Evolutionary conservation across 2,113 vertebrate species (phyloP).

Genomic region (Engraulis encrasicolus): DNA sequence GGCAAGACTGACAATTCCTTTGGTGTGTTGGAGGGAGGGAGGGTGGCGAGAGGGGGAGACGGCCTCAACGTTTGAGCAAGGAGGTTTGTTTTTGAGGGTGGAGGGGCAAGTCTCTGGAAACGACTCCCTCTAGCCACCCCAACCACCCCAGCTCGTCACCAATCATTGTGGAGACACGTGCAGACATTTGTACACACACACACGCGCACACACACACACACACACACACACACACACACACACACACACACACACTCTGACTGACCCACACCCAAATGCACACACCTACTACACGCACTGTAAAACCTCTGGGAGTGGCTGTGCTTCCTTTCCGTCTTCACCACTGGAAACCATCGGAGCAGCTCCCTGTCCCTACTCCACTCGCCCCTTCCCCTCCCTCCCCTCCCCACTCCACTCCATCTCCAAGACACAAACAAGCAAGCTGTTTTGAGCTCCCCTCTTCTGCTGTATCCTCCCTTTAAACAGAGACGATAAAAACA

Average conservation of each 20-base stretch:
- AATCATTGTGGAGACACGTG: conserved; percentile 52
- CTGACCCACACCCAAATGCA: conserved; percentile 50
- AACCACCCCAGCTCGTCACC: conserved; percentile 56
- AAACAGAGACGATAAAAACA: conserved; percentile 50
- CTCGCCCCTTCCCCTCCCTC: conserved; percentile 24
- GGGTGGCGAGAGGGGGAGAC: conserved; percentile 47
- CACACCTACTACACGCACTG: conserved; percentile 60
- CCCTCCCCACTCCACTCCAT: conserved; percentile 48
- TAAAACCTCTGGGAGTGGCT: conserved; percentile 51
- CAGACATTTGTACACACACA: conserved; percentile 40
- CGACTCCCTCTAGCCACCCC: conserved; percentile 59
- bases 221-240: conserved; percentile 57
- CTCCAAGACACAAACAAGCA: conserved; percentile 48
- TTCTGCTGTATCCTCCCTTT: conserved; percentile 50
- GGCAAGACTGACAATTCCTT: conserved; percentile 63
- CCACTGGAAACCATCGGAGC: conserved; percentile 52
- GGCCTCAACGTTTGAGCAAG: conserved; percentile 4
- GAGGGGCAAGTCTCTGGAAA: conserved; percentile 62
- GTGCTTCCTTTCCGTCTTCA: conserved; percentile 56
- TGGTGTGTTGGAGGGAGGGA: conserved; percentile 40
- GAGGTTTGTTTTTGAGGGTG: not conserved
- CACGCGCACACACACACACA: conserved; percentile 38
- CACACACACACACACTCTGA: conserved; percentile 36
- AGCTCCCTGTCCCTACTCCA: not conserved
- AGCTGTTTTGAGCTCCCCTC: not conserved